Evolutionary conservation across 2,113 vertebrate species (phyloP), one percentile per base, ranked within the genome.

Genomic region (Mohoua ochrocephala): DNA sequence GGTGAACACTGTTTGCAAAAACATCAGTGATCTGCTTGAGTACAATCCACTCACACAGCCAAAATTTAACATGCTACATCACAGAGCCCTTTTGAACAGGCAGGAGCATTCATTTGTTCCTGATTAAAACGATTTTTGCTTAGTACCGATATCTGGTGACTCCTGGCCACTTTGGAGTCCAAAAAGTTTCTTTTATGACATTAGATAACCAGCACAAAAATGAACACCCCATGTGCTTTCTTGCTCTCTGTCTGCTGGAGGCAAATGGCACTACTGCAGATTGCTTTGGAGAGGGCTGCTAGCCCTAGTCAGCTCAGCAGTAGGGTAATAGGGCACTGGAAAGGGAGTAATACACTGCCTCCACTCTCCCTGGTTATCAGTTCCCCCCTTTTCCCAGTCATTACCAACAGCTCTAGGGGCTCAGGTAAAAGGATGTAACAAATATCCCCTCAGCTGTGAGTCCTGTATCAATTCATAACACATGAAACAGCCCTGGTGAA

Each of bases 341-440:
- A 47, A 44, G 13, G 53, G 59, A 70, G 57, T 28, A 88, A 91
- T 26, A 60, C 31, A 8, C 35, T 47, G 30, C 12, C 8, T 59
- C 28, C 56, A 35, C 41, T 52, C 71, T 21, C 24, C 35, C 24
- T 35, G 18, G 21, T 85, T 78, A 52, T 37, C 17, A n/a, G 5
- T 49, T 45, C n/a, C 26, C 13, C 19, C 11, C 18, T 45, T 39
- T 92, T 41, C 22, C 18, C 50, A 81, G 15, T 86, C 75, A 56
- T 95, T 91, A 49, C 21, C 47, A 61, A 17, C 35, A 91, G n/a
- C 19, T 93, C 87, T 75, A 91, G 81, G 37, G 39, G 12, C 45
- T 63, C 6, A 1, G 8, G 45, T 31, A 59, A 63, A 93, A 91
- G 45, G 60, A 57, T 71, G 31, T 37, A 89, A 57, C 15, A 84